These are phyloP conservation scores for Heterocephalus glaber DNA, from an alignment of 2,113 vertebrate genomes.

Conservation along the genomic window DNA sequence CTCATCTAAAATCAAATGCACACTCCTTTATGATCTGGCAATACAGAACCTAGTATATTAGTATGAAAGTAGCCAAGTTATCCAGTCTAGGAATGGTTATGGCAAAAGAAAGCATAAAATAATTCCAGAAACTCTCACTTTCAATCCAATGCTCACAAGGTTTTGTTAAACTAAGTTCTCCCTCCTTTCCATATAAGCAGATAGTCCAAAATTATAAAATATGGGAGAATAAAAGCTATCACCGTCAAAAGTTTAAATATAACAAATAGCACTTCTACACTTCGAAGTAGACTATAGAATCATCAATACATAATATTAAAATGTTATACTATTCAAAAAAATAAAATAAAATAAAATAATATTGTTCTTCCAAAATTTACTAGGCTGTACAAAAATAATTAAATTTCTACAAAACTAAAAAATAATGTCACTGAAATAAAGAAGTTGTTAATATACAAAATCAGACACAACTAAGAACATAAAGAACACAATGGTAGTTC, in stretches of 20 bases:
- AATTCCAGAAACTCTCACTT: neutral
- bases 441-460: neutral
- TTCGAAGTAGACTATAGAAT: neutral
- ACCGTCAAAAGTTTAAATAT: neutral
- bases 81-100: neutral
- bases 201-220: neutral
- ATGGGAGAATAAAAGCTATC: neutral
- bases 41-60: neutral
- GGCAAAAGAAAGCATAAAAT: neutral
- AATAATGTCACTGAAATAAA: slow-evolving; percentile 21
- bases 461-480: neutral
- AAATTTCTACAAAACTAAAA: slow-evolving; percentile 27
- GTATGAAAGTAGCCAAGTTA: neutral
- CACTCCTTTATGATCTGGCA: neutral
- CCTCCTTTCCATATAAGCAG: neutral
- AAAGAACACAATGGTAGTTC: neutral
- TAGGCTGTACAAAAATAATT: neutral
- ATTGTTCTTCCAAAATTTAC: neutral
- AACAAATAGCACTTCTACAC: neutral
- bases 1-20: neutral
- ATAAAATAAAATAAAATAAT: slow-evolving; percentile 2
- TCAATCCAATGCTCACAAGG: neutral
- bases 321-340: neutral
- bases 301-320: neutral
- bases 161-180: slow-evolving; percentile 16